A percentile compares a stretch with the other conserved stretches of the same genome.
These are phyloP conservation scores for Caranx melampygus DNA, from an alignment of 2,113 vertebrate genomes.

Conservation along the genomic window DNA sequence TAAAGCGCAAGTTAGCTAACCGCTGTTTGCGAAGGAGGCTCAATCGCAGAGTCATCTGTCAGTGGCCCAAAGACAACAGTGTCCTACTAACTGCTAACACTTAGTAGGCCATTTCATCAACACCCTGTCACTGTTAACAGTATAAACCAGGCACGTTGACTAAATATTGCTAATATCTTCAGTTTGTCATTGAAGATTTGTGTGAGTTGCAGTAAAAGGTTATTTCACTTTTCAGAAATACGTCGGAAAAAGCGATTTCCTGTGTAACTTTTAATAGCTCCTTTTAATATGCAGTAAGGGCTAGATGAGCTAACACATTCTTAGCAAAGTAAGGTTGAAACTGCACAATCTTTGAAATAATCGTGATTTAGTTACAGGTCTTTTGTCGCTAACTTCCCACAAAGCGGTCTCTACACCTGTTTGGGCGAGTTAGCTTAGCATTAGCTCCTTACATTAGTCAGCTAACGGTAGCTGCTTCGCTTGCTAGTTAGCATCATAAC, in stretches of 20 bases:
- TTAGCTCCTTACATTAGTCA: slow-evolving; percentile 53
- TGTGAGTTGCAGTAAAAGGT: not conserved
- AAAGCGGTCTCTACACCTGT: slow-evolving; percentile 46
- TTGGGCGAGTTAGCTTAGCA: slow-evolving; percentile 25
- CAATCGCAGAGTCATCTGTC: slow-evolving; percentile 61
- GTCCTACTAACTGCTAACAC: slow-evolving; percentile 9
- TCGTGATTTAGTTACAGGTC: not conserved
- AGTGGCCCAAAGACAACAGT: slow-evolving; percentile 33
- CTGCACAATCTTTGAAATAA: no score
- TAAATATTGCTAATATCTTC: not conserved
- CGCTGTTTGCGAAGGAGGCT: not conserved
- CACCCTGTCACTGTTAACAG: slow-evolving; percentile 25
- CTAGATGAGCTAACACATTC: fast-evolving
- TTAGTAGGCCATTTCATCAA: slow-evolving; percentile 28
- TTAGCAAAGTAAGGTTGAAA: no score
- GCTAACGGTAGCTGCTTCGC: slow-evolving; percentile 44
- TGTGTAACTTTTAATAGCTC: not conserved
- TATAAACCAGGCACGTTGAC: fast-evolving
- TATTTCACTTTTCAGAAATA: slow-evolving; percentile 6
- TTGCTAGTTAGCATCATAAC: slow-evolving; percentile 6
- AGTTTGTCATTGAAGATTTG: fast-evolving
- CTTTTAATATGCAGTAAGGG: slow-evolving; percentile 15
- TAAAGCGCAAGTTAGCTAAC: not conserved
- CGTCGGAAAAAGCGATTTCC: not conserved
- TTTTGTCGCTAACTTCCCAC: not conserved